Base-by-base conservation (phyloP, 92 coral and sea anemone species). In the Palythoa grandis region DNA sequence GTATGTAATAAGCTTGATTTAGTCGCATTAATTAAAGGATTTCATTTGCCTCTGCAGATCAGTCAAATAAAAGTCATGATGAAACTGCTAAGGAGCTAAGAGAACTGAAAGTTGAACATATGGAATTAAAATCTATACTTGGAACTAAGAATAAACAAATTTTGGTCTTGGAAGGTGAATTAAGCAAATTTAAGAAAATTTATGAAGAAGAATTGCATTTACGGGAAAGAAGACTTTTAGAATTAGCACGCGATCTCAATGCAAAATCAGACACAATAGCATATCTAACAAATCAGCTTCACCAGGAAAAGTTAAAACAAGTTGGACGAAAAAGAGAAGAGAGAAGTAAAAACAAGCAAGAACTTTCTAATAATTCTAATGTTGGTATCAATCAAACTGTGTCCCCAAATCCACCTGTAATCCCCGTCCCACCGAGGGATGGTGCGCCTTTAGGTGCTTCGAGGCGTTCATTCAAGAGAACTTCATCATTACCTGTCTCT, bases 281-380 rank as follows among this genome's bases (percentile, higher is more conserved):
- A 10, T 95, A 95, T 87, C 95, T 97, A 60, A 95, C 99, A 74
- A 94, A 91, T 15, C 99, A 97, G 71, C 92, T 97, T 19, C 99
- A 97, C 79, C 93, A 87, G 70, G 86, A 91, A 29, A 97, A 97
- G 71, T 66, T 97, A 82, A 92, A 89, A 84, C 86, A 90, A 67
- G 88, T 92, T 69, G 93, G 92, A 83, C 90, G 57, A n/a, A 80
- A 66, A 80, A 67, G 85, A 68, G 83, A 57, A 71, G 78, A 53
- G 29, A 67, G 78, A 17, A 85, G 85, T 70, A 76, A 40, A 48
- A 48, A 20, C 52, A 89, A 75, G 72, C 70, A 76, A 43, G 88
- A 87, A 75, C 74, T 87, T 56, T 57, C 91, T 11, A 76, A 65
- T n/a, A 75, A 63, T 35, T 24, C 24, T 14, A 77, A 48, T 16